Evolutionary conservation across 1,140 invertebrate genomes (phyloP), one percentile per base, ranked within the genome.

Genomic region (Atopsyche davidsoni): DNA sequence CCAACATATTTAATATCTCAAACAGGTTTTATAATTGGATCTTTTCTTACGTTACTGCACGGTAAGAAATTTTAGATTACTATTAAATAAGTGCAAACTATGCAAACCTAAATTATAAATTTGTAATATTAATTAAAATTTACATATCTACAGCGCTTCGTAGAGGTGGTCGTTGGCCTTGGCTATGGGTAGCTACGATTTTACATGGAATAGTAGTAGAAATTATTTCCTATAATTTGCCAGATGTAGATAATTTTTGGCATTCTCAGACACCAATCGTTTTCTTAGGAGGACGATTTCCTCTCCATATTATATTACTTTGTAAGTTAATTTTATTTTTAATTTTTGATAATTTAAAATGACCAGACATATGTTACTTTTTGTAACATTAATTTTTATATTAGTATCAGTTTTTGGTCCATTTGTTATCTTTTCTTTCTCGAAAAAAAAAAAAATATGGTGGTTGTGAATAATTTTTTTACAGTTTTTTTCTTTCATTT

Each of bases 231-330:
- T 84, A 82, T 60, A 69, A 73, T 55, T 56, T 79, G 24, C 72
- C 83, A 0, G 80, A 83, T 54, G 72, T 82, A 0, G 83, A 88
- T 62, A 87, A 85, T 64, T 87, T 87, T 63, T 89, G 86, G 85
- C 84, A 87, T 64, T 79, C 83, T 6, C 83, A 86, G 67, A 81
- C 82, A 1, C 80, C 82, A 2, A 65, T 87, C 7, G 81, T 85
- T 52, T 75, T 89, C 16, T 64, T 87, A 4, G 83, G 83, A 14
- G 65, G 75, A 22, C 66, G 86, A 42, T 62, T 86, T 18, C 85
- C 86, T 2, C 58, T 87, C 0, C 81, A 87, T 56, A 85, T 88
- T 35, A 73, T 85, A 11, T 66, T 84, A 17, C 58, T 87, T 10
- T 88, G 85, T 87, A 76, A 79, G 82, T 79, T 3, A 16, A 58